A percentile compares a stretch with the other conserved stretches of the same genome.
phyloP scores from a whole-genome alignment of 1,140 invertebrate species.

The Spodoptera litura region DNA sequence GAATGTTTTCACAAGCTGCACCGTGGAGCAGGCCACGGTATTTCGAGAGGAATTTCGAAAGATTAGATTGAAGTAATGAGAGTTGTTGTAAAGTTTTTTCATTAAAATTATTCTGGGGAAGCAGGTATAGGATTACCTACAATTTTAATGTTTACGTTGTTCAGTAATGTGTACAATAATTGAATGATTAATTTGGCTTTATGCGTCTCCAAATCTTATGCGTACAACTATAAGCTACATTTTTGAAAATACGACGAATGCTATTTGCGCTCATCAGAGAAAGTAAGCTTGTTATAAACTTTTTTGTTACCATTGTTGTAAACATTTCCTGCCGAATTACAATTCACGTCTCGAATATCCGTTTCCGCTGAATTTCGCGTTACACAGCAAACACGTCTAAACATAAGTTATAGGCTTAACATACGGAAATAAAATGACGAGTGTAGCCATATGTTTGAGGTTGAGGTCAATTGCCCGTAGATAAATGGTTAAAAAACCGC shows the following conservation, averaged over 20 bases:
- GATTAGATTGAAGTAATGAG: conserved; percentile 39
- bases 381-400: conserved; percentile 38
- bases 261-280: background rate
- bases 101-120: conserved; percentile 1
- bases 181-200: too few relatives aligned
- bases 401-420: conserved; percentile 22
- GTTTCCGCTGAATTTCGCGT: conserved; percentile 59
- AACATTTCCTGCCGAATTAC: conserved; percentile 40
- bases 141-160: background rate
- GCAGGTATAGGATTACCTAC: background rate
- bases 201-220: too few relatives aligned
- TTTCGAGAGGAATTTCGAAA: conserved; percentile 29
- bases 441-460: background rate
- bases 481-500: background rate
- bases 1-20: conserved; percentile 39
- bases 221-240: too few relatives aligned
- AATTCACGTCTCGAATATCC: conserved; percentile 60
- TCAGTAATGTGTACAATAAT: too few relatives aligned
- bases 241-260: too few relatives aligned
- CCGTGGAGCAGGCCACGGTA: conserved; percentile 2
- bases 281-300: background rate
- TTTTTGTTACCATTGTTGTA: conserved; percentile 4
- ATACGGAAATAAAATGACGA: background rate
- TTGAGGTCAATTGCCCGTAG: too few relatives aligned
- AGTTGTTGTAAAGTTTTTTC: background rate